A percentile compares a stretch with the other conserved stretches of the same genome.
Conservation (phyloP, 2,113 vertebrate genomes). For the Columbina picui region DNA sequence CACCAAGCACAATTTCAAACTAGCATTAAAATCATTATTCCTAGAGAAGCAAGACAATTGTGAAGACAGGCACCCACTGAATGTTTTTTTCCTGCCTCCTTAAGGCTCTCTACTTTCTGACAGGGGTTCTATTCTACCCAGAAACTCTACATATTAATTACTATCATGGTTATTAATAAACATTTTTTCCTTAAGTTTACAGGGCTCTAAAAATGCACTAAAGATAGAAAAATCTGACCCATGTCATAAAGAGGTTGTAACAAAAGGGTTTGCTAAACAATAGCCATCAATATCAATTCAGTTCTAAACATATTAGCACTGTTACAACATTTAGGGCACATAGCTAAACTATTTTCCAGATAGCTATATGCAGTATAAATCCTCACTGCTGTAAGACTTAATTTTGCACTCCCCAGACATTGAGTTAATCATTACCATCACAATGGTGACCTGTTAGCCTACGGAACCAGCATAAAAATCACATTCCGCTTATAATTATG, state of each 20-base stretch:
- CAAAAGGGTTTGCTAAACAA: neutral
- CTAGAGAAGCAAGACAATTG: neutral
- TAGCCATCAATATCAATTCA: neutral
- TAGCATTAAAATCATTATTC: neutral
- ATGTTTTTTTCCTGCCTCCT: neutral
- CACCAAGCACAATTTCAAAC: neutral
- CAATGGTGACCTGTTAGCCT: neutral
- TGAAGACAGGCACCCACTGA: neutral
- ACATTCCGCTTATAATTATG: neutral
- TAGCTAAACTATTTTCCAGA: neutral
- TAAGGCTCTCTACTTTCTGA: neutral
- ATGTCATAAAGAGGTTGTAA: neutral
- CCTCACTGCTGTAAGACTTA: neutral
- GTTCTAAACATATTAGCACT: neutral
- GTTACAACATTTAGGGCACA: neutral
- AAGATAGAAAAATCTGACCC: neutral
- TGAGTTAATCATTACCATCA: neutral
- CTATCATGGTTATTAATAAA: neutral
- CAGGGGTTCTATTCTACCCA: neutral
- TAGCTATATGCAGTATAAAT: neutral
- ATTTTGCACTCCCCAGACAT: neutral
- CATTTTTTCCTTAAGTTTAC: too few relatives aligned
- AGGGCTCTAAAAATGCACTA: neutral
- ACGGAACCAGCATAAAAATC: neutral
- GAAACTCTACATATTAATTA: neutral